Base-by-base conservation (phyloP, 1,140 invertebrate genomes). In the Frieseomelitta varia region DNA sequence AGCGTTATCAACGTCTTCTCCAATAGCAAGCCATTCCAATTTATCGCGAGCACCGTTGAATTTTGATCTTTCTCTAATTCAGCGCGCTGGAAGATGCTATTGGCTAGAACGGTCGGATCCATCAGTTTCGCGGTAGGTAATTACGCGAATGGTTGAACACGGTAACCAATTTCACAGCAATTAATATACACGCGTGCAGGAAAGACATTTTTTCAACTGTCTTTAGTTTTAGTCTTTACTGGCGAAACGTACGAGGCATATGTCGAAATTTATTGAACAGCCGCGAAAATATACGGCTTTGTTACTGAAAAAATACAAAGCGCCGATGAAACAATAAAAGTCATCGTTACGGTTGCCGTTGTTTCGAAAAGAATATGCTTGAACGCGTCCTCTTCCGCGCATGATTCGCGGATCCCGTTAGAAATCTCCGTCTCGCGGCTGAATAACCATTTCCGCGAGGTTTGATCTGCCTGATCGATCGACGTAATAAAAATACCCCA, bases 41-140 rank as follows among this genome's bases (percentile, higher is more conserved):
- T 81, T 75, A 81, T 74, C 39, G 58, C 58, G 56, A 39, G 4
- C 55, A 56, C 47, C 56, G 63, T 81, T 14, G 27, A 67, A 67
- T 76, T 61, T 82, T 39, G 27, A 82, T 75, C 58, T 68, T 76
- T 82, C 76, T 82, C 61, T 74, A 82, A 82, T 68, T 68, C 51
- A 30, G 53, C 30, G 63, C 63, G n/a, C 30, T 56, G 67, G 14
- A n/a, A 14, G 30, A 68, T 51, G 61, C 51, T 53, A 67, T 56
- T 39, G n/a, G 58, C 47, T 76, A 63, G 73, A 56, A n/a, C 27
- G 58, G 12, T 34, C 19, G 71, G 47, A 65, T 56, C 34, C 73
- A 4, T 24, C 80, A 11, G 58, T 56, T 55, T 55, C 51, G 30
- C 56, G 34, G 19, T 63, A 15, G 61, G 53, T 68, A 82, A 82